phyloP scores from a whole-genome alignment of 1,140 invertebrate species.

The Drosophila triauraria region DNA sequence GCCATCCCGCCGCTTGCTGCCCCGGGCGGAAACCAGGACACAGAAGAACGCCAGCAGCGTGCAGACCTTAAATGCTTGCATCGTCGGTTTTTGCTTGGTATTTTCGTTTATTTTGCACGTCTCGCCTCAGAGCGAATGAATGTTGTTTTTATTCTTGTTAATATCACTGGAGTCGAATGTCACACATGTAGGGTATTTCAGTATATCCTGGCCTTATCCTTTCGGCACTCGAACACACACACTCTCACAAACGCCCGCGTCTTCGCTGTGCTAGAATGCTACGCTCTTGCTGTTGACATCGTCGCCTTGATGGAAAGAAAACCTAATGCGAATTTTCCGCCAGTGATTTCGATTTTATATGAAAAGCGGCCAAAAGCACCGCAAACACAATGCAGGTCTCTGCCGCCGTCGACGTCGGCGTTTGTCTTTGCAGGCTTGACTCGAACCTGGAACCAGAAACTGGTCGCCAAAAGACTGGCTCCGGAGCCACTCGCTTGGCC shows the following conservation, averaged over 20 bases:
- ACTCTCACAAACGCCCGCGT: conserved; percentile 58
- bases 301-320: conserved; percentile 83
- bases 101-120: conserved; percentile 19
- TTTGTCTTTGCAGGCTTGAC: conserved; percentile 47
- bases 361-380: conserved; percentile 69
- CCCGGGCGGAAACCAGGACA: conserved; percentile 58
- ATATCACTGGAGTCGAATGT: conserved; percentile 31
- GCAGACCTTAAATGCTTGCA: conserved; percentile 66
- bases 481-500: conserved; percentile 48
- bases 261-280: conserved; percentile 62
- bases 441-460: conserved; percentile 52
- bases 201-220: conserved; percentile 61
- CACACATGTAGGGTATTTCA: conserved; percentile 20
- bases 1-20: conserved; percentile 47
- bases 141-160: conserved; percentile 10
- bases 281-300: conserved; percentile 76
- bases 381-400: conserved; percentile 75
- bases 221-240: conserved; percentile 45
- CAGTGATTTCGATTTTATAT: conserved; percentile 83
- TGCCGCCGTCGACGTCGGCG: conserved; percentile 39
- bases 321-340: conserved; percentile 85
- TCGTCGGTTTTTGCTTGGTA: conserved; percentile 19
- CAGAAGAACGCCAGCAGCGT: conserved; percentile 58
- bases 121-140: not conserved
- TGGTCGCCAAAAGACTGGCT: conserved; percentile 50